Evolutionary conservation across 2,888 invertebrate species (phyloP).

Genomic region (Celastrina argiolus): DNA sequence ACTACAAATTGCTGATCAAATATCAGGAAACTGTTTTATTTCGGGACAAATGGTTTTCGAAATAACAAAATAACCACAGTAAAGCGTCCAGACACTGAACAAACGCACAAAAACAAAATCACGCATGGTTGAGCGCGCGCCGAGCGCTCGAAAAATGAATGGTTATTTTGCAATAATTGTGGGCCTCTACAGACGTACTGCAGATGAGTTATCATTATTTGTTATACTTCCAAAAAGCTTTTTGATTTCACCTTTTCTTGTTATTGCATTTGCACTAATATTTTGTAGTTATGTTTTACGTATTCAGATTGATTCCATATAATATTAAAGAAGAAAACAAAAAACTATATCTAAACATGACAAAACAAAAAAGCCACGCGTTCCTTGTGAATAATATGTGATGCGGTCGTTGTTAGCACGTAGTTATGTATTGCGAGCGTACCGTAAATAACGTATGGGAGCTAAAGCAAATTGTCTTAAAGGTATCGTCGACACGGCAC

Average conservation of each 20-base stretch:
- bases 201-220: not conserved
- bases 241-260: not conserved
- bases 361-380: not conserved
- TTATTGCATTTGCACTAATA: not conserved
- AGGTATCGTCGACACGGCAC: slow-evolving; percentile 47
- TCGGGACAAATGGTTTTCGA: slow-evolving; percentile 57
- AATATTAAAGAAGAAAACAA: too few relatives aligned
- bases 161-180: slow-evolving; percentile 67
- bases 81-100: slow-evolving; percentile 63
- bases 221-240: not conserved
- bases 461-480: slow-evolving; percentile 38
- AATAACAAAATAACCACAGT: slow-evolving; percentile 63
- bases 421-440: not conserved
- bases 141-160: slow-evolving; percentile 65
- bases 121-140: slow-evolving; percentile 64
- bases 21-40: slow-evolving; percentile 55
- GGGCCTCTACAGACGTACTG: slow-evolving; percentile 42
- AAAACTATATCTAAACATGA: not conserved
- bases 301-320: too few relatives aligned
- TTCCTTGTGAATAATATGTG: slow-evolving; percentile 11
- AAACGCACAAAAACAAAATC: slow-evolving; percentile 71
- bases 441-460: slow-evolving; percentile 15
- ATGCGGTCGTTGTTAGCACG: slow-evolving; percentile 9
- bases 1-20: slow-evolving; percentile 46
- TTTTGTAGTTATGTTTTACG: not conserved